phyloP scores from a whole-genome alignment of 2,113 vertebrate genomes.

The Forbesichthys agassizii region DNA sequence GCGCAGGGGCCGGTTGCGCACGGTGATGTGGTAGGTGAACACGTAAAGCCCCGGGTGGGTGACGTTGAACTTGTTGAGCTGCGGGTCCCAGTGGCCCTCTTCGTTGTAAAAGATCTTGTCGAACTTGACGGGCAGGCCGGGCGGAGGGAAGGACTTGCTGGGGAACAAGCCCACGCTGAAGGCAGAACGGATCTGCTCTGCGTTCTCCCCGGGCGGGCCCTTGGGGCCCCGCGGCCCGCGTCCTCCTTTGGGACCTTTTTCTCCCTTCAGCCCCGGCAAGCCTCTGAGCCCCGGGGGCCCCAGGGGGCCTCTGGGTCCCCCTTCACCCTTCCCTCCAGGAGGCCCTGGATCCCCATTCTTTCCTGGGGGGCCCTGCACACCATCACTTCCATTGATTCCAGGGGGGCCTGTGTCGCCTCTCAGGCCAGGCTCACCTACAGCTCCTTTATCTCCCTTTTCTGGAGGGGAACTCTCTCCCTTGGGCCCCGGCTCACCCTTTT shows the following conservation, averaged over 20 bases:
- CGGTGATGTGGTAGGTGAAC: conserved; percentile 90
- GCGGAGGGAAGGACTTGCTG: conserved; percentile 86
- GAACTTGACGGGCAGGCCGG: conserved; percentile 86
- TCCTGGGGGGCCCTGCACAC: conserved; percentile 74
- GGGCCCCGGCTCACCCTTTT: conserved; percentile 82
- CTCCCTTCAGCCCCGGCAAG: conserved; percentile 78
- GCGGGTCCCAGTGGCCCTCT: conserved; percentile 83
- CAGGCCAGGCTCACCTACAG: conserved; percentile 76
- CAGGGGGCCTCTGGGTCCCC: conserved; percentile 72
- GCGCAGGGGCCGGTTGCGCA: conserved; percentile 84
- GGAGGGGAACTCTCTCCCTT: conserved; percentile 73
- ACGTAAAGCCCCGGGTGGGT: conserved; percentile 84
- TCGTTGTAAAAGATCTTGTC: conserved; percentile 89
- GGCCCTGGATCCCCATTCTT: conserved; percentile 74
- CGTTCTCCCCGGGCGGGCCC: conserved; percentile 76
- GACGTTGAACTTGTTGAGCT: conserved; percentile 86
- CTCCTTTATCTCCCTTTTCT: conserved; percentile 77
- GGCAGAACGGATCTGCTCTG: conserved; percentile 71
- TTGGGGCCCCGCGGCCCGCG: conserved; percentile 82
- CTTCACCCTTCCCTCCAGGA: conserved; percentile 84
- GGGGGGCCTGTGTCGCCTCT: conserved; percentile 75
- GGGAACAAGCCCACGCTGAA: conserved; percentile 89
- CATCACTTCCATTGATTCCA: conserved; percentile 65
- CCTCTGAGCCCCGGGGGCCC: conserved; percentile 84
- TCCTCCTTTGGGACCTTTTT: conserved; percentile 81